Base-by-base conservation (phyloP, 2,797 vertebrate species). In the Atherinosoma microstoma region DNA sequence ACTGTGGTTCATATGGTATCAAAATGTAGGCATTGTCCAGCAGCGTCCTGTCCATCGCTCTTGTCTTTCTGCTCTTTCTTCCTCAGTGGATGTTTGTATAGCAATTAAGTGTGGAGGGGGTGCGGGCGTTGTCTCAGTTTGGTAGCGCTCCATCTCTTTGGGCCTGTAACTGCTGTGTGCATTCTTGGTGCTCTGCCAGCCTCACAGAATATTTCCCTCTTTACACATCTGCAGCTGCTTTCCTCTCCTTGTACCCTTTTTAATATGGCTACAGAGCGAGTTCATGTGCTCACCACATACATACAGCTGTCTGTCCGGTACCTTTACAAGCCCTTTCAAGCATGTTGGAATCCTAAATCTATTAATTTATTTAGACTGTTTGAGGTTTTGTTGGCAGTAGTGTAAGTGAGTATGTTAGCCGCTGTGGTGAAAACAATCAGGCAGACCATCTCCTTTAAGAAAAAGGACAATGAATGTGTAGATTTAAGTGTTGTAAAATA, bases 181-280 rank as follows among this genome's bases (percentile, higher is more conserved):
- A 89, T 94, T 93, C 84, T 91, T 93, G 92, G 79, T 90, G 67
- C 53, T 7, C 40, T 16, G 92, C 93, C 92, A 94, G 84, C 71
- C 64, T 77, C 51, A 10, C 84, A 75, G 75, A 90, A 84, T 86
- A 86, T 85, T 89, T 89, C 84, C 87, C 83, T 79, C 75, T 79
- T 79, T 84, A 70, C 83, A 90, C 89, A 91, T 93, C 88, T 91
- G 84, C 88, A 87, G 87, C 87, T 83, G 88, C 84, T 70, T 67
- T 81, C 69, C 70, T 78, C 71, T 76, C 47, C 65, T 10, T 16
- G 18, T 47, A 59, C 54, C 59, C 63, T 51, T 49, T 73, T 61
- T 57, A 70, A 59, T 73, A 38, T 9, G 15, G 27, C 64, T 16
- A 0, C 38, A 22, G 8, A 73, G 57, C 12, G 6, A 1, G 15